Evolutionary conservation across 2,888 invertebrate genomes (phyloP).

Genomic region (Pegoplata infirma): DNA sequence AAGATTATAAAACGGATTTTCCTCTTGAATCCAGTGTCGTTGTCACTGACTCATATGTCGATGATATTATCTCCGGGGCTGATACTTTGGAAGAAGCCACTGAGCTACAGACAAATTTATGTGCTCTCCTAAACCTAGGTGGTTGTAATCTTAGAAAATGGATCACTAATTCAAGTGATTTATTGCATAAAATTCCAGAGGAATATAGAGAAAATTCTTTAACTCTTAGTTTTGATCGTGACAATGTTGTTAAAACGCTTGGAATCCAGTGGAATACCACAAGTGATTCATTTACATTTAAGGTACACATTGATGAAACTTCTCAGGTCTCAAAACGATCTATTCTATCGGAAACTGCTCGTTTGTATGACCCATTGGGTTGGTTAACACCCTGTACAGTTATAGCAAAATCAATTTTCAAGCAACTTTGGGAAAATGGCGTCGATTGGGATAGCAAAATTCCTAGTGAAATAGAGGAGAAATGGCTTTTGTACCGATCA

Average conservation of each 20-base stretch:
- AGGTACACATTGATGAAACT: conserved; percentile 1
- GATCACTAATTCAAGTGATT: conserved; percentile 17
- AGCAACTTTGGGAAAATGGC: conserved; percentile 17
- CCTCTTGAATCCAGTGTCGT: background rate
- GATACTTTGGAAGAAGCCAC: conserved; percentile 24
- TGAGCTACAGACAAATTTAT: conserved; percentile 30
- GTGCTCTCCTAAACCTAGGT: conserved; percentile 21
- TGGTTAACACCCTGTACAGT: conserved; percentile 2
- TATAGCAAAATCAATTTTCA: conserved; percentile 7
- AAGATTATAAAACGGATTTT: background rate
- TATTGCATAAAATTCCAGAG: conserved; percentile 19
- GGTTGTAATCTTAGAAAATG: conserved; percentile 29
- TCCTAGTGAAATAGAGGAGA: background rate
- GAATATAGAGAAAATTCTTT: conserved; percentile 16
- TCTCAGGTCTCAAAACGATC: background rate
- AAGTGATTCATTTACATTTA: conserved; percentile 4
- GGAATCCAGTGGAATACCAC: conserved; percentile 29
- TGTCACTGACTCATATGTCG: background rate
- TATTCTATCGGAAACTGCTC: conserved; percentile 25
- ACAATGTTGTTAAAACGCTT: conserved; percentile 17
- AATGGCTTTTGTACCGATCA: background rate
- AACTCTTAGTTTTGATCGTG: conserved; percentile 11
- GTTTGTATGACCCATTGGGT: conserved; percentile 23
- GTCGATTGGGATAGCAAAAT: conserved; percentile 19
- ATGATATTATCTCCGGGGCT: too few species aligned